These are phyloP conservation scores for Conus ventricosus DNA, from an alignment of 1,140 invertebrate genomes.

Conservation along the genomic window DNA sequence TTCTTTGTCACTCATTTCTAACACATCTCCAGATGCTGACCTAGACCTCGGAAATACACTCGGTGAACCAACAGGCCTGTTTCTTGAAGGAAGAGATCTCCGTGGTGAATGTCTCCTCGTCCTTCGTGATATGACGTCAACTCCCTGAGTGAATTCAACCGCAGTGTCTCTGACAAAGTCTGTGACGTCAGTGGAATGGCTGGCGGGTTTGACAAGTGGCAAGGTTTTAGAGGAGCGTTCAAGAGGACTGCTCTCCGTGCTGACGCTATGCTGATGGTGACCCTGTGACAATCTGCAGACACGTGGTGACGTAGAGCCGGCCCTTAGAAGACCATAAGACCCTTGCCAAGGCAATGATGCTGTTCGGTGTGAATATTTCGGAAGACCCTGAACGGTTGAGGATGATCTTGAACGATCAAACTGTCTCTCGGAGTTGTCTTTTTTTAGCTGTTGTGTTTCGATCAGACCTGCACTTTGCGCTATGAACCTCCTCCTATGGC, in stretches of 20 bases:
- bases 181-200: slow-evolving; percentile 32
- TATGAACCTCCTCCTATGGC: neutral
- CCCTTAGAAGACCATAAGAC: neutral
- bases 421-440: neutral
- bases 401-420: neutral
- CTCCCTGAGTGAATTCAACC: neutral
- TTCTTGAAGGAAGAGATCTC: slow-evolving; percentile 1
- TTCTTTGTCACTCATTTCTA: neutral
- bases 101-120: neutral
- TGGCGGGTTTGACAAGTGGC: slow-evolving; percentile 21
- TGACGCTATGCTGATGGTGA: neutral
- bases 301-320: neutral
- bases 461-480: neutral
- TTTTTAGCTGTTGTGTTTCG: neutral
- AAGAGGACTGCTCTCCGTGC: neutral
- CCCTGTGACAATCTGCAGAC: neutral
- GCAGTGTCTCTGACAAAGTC: neutral
- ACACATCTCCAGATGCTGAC: slow-evolving; percentile 1
- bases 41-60: neutral
- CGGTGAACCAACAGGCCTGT: neutral
- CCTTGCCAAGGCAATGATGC: slow-evolving; percentile 18
- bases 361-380: neutral
- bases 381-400: neutral
- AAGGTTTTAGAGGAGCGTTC: neutral
- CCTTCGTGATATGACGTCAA: neutral